Evolutionary conservation across 2,797 vertebrate genomes (phyloP).

Genomic region (Urocyon cinereoargenteus): DNA sequence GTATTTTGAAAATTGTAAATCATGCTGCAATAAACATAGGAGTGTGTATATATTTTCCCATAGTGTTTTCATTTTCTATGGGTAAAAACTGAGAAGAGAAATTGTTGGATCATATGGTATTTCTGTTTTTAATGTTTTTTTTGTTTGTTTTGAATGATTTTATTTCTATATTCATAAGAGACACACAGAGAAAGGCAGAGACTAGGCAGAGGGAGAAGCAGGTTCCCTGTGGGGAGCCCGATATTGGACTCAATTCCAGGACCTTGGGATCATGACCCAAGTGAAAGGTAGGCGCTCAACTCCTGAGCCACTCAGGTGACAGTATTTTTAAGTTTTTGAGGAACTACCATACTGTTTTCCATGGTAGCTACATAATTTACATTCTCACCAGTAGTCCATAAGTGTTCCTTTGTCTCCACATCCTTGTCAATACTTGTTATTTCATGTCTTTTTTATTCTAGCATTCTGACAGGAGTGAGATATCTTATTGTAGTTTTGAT

Average conservation of each 20-base stretch:
- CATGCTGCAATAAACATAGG: neutral
- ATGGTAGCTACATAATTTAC: neutral
- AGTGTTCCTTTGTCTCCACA: neutral
- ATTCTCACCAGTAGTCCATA: neutral
- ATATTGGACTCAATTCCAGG: no score
- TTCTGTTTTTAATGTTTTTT: neutral
- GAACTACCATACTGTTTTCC: neutral
- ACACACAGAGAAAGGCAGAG: no score
- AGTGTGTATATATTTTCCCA: neutral
- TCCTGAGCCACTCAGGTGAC: no score
- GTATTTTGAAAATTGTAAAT: neutral
- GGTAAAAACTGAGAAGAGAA: neutral
- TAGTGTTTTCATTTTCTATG: neutral
- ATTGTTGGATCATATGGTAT: neutral
- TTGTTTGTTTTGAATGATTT: no score
- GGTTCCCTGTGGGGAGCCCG: no score
- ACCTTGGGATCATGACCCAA: no score
- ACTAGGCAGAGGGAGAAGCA: no score
- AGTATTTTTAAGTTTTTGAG: neutral
- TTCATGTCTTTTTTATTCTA: neutral
- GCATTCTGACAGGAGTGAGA: neutral
- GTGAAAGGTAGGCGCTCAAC: no score
- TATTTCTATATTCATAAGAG: no score
- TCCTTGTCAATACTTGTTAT: neutral
- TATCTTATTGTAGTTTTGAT: neutral